Base-by-base conservation (phyloP, 2,113 vertebrate species). In the Hemiprocne comata region DNA sequence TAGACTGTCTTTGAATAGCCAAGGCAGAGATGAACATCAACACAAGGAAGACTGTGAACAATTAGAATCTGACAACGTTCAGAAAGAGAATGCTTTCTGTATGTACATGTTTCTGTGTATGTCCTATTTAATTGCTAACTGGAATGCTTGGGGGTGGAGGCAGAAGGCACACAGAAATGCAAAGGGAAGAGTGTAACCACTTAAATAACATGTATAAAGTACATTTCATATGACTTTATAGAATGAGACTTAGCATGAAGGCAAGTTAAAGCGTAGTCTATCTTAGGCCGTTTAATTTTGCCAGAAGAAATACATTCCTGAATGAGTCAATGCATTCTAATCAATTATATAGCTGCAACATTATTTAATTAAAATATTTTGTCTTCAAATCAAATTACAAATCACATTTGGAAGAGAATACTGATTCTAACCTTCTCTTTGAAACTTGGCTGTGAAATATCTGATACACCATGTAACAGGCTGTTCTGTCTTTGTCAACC, bases 31-130 rank as follows among this genome's bases (percentile, higher is more conserved):
- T 46, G 95, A 95, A 64, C 73, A 72, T 85, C 96, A 97, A 19
- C 82, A 85, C 42, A 80, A 73, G 8, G 87, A 89, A 87, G 94
- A 96, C 82, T 87, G 86, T 44, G 95, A 97, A 87, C 95, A 40
- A 54, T 73, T 98, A 89, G 97, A 98, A 62, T 53, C 97, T 88
- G 97, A 96, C 73, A 80, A 94, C 92, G 90, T 91, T 94, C 95
- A 95, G 44, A 96, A 96, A 73, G 96, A 95, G 54, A 97, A 88
- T 72, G 76, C 85, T 86, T 95, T 94, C 96, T 61, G 98, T 99
- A 96, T 44, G 97, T 96, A 23, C 10, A 13, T 85, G 7, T 71
- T 13, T 81, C 62, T 75, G 4, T 58, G 6, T 62, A 19, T 70
- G 14, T 95, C 85, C 50, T n/a, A 15, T 85, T 57, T 90, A 38